Conservation (phyloP, 1,140 invertebrate genomes). For the Glossosoma conforme region DNA sequence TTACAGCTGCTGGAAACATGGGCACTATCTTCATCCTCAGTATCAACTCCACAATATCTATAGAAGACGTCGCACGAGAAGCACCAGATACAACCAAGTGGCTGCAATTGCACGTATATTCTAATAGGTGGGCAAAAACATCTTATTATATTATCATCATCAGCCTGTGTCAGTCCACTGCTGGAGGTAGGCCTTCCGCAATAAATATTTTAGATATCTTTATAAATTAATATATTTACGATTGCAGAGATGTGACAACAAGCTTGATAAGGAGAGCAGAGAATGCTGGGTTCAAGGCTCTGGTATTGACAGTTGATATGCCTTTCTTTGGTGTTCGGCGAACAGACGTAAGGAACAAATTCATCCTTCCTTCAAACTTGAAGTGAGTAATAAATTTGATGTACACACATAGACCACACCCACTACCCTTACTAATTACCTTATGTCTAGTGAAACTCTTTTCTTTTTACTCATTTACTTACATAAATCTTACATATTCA, state of each 20-base stretch:
- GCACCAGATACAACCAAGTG: slow-evolving; percentile 74
- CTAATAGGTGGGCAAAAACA: slow-evolving; percentile 65
- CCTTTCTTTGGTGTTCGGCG: slow-evolving; percentile 77
- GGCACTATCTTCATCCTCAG: slow-evolving; percentile 78
- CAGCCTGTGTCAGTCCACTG: no score
- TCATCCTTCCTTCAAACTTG: slow-evolving; percentile 73
- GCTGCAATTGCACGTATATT: slow-evolving; percentile 91
- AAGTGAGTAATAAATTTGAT: slow-evolving; percentile 59
- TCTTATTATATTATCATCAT: no score
- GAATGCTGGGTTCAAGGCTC: slow-evolving; percentile 76
- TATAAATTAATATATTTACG: no score
- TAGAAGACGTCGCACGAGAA: slow-evolving; percentile 79
- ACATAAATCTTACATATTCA: no score
- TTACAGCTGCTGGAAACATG: slow-evolving; percentile 64
- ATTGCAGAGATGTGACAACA: slow-evolving; percentile 64
- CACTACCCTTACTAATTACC: no score
- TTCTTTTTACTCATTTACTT: no score
- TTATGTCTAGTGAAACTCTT: no score
- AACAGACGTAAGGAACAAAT: slow-evolving; percentile 79
- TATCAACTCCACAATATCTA: slow-evolving; percentile 79
- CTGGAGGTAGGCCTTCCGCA: no score
- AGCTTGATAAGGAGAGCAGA: slow-evolving; percentile 76
- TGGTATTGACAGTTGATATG: slow-evolving; percentile 88
- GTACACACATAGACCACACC: no score
- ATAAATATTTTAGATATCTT: no score